Conservation (phyloP, 2,888 invertebrate species). For the Ophion obscuratus region DNA sequence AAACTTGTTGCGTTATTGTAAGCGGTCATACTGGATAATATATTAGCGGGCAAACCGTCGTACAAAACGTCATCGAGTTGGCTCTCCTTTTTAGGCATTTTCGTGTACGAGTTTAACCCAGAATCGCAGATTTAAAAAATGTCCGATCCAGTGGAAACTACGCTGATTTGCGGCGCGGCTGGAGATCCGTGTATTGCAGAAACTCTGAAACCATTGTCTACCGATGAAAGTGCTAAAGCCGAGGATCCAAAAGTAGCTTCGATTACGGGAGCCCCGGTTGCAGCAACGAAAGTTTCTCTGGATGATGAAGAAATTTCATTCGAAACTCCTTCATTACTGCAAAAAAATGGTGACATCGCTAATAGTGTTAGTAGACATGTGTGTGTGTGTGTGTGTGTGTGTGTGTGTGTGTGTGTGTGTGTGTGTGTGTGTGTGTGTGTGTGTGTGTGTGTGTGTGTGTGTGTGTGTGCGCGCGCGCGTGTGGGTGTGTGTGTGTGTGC, state of each 20-base stretch:
- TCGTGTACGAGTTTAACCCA: background rate
- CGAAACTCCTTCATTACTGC: background rate
- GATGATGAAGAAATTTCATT: slow-evolving; percentile 37
- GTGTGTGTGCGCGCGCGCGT: no score
- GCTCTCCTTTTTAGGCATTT: background rate
- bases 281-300: slow-evolving; percentile 20
- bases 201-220: slow-evolving; percentile 40
- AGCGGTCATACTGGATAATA: background rate
- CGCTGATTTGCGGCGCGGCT: slow-evolving; percentile 65
- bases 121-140: slow-evolving; percentile 62
- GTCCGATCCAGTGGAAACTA: slow-evolving; percentile 67
- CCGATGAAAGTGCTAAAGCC: slow-evolving; percentile 40
- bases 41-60: background rate
- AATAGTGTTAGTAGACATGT: background rate
- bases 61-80: background rate
- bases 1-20: no score
- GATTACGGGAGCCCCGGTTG: slow-evolving; percentile 13
- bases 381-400: no score
- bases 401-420: no score
- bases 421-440: background rate
- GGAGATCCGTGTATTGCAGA: slow-evolving; percentile 68
- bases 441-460: no score
- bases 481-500: no score
- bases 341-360: background rate
- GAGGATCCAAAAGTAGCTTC: slow-evolving; percentile 51